Percentiles rank a stretch among this genome's conserved stretches.
Evolutionary conservation across 2,888 invertebrate genomes (phyloP).

Genomic region (Chrysomela aeneicollis): DNA sequence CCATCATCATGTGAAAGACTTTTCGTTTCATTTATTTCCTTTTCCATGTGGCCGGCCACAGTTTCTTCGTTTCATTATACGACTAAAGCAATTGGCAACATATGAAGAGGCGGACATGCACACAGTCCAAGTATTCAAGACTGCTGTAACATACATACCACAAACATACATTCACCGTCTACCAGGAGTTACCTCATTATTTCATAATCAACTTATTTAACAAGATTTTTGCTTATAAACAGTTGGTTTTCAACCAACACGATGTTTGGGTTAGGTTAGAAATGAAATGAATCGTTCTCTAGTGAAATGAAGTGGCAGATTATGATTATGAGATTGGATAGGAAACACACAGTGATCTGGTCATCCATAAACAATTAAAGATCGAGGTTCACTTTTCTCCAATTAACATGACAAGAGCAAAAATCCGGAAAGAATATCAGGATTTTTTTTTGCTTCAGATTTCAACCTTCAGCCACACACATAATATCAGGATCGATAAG

Average conservation of each 20-base stretch:
- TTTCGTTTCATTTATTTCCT: not conserved
- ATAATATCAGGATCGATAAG: not conserved
- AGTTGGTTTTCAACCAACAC: not conserved
- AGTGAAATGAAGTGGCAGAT: too few relatives aligned
- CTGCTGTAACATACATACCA: constrained; percentile 59
- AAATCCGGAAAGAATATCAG: too few relatives aligned
- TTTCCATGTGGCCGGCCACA: constrained; percentile 34
- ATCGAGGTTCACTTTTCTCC: too few relatives aligned
- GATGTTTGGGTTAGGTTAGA: too few relatives aligned
- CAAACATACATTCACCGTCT: constrained; percentile 46
- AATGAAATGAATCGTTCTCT: too few relatives aligned
- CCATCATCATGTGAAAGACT: not conserved
- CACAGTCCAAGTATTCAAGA: constrained; percentile 69
- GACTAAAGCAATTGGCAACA: constrained; percentile 53
- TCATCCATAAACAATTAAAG: too few relatives aligned
- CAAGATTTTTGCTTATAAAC: not conserved
- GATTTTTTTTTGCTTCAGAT: too few relatives aligned
- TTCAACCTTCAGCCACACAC: too few relatives aligned
- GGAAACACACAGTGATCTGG: too few relatives aligned
- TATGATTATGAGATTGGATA: too few relatives aligned
- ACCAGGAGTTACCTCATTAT: constrained; percentile 33
- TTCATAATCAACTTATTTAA: too few relatives aligned
- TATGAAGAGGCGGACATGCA: constrained; percentile 63
- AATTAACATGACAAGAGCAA: too few relatives aligned
- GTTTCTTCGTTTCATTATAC: constrained; percentile 34